Evolutionary conservation across 2,113 vertebrate genomes (phyloP).

Genomic region (Ramphastos sulfuratus): DNA sequence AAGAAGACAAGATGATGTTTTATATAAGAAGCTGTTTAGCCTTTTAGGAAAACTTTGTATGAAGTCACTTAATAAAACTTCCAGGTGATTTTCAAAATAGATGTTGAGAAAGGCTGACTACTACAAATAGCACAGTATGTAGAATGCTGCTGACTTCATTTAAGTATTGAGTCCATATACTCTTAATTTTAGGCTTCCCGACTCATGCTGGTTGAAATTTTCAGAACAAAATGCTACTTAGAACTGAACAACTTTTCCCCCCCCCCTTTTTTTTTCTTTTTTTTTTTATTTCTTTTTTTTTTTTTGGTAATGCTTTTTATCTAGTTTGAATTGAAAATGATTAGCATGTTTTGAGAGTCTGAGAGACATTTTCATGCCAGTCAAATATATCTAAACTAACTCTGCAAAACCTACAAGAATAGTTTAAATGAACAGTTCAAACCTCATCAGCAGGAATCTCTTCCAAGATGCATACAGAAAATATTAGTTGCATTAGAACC

Average conservation of each 20-base stretch:
- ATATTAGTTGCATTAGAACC: neutral
- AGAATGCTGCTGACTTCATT: neutral
- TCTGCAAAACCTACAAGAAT: neutral
- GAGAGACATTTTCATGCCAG: neutral
- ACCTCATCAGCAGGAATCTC: neutral
- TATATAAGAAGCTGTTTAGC: neutral
- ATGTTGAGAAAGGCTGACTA: neutral
- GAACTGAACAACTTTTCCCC: neutral
- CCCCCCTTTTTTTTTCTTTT: too few species aligned
- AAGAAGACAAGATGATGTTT: neutral
- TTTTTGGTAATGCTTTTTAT: neutral
- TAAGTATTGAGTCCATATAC: neutral
- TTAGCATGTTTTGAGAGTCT: neutral
- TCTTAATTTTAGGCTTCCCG: neutral
- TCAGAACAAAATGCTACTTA: neutral
- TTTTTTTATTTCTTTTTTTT: too few species aligned
- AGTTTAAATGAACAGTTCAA: neutral
- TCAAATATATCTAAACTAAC: neutral
- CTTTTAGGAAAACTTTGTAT: neutral
- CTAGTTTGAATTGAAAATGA: neutral
- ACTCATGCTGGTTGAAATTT: neutral
- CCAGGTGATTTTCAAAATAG: neutral
- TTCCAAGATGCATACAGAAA: neutral
- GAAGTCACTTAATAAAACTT: slow-evolving; percentile 12
- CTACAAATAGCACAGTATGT: neutral